These are phyloP conservation scores for Enteromius unitaeniatus DNA, from an alignment of 2,797 vertebrate genomes.

Conservation along the genomic window DNA sequence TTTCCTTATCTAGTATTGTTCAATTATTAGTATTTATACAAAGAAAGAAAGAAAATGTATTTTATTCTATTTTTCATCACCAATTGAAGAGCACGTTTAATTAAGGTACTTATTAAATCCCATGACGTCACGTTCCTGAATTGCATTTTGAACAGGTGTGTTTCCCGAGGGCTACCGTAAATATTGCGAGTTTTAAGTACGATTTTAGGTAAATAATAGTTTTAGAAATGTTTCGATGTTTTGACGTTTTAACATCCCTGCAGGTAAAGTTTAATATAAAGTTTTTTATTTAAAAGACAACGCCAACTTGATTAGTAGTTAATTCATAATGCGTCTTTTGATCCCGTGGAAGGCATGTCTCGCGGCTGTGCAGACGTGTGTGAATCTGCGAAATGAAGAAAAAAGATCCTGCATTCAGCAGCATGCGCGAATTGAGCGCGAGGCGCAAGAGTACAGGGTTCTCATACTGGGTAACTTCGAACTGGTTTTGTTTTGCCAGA, in stretches of 20 bases:
- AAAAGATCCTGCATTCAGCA: slow-evolving; percentile 70
- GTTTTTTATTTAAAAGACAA: neutral
- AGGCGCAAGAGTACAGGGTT: slow-evolving; percentile 74
- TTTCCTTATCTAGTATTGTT: neutral
- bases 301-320: neutral
- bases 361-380: slow-evolving; percentile 64
- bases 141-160: neutral
- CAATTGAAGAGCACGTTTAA: neutral
- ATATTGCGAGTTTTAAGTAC: neutral
- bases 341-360: slow-evolving; percentile 70
- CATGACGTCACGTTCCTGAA: neutral
- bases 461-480: slow-evolving; percentile 75
- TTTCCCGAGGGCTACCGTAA: neutral
- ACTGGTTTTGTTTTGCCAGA: neutral
- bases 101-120: neutral
- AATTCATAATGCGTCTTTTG: neutral
- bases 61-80: no score
- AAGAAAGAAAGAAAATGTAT: neutral
- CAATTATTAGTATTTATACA: neutral
- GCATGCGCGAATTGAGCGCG: slow-evolving; percentile 72
- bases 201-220: neutral
- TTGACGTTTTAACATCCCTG: slow-evolving; percentile 60
- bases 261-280: slow-evolving; percentile 64
- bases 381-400: slow-evolving; percentile 69
- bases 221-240: slow-evolving; percentile 71